Evolutionary conservation across 1,140 invertebrate genomes (phyloP).

Genomic region (Drosophila novamexicana): DNA sequence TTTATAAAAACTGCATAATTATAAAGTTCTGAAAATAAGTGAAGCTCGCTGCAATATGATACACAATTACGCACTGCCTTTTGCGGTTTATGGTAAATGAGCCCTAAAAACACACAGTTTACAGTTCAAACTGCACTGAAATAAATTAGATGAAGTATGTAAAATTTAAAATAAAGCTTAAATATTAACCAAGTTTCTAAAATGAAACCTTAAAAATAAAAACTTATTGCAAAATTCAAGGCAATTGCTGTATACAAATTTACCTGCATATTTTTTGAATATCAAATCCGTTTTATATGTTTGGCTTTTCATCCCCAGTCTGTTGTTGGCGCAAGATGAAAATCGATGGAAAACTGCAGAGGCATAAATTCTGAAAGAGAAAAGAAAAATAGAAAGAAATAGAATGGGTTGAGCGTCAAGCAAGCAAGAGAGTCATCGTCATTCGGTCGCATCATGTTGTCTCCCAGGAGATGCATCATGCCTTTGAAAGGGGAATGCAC

Average conservation of each 20-base stretch:
- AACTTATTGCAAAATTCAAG: neutral
- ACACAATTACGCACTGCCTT: neutral
- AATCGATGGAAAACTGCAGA: conserved; percentile 81
- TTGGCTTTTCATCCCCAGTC: conserved; percentile 84
- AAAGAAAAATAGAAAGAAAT: conserved; percentile 29
- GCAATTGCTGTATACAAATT: conserved; percentile 5
- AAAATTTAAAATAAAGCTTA: neutral
- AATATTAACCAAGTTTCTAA: neutral
- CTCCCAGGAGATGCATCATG: conserved; percentile 10
- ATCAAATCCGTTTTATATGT: conserved; percentile 81
- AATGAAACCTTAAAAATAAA: neutral
- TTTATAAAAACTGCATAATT: conserved; percentile 4
- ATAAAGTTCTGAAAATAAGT: conserved; percentile 6
- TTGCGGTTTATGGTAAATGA: neutral
- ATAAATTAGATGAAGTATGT: neutral
- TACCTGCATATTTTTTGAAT: conserved; percentile 83
- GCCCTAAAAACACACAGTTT: too few relatives aligned
- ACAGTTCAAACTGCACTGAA: neutral
- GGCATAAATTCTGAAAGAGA: conserved; percentile 74
- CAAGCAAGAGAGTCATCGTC: conserved; percentile 11
- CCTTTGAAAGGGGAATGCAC: conserved; percentile 18
- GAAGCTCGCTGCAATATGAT: neutral
- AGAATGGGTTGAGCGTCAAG: conserved; percentile 22
- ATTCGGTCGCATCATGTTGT: conserved; percentile 4
- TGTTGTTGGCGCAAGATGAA: conserved; percentile 76